A percentile compares a stretch with the other conserved stretches of the same genome.
Evolutionary conservation across 2,888 invertebrate genomes (phyloP).

Genomic region (Pegoplata infirma): DNA sequence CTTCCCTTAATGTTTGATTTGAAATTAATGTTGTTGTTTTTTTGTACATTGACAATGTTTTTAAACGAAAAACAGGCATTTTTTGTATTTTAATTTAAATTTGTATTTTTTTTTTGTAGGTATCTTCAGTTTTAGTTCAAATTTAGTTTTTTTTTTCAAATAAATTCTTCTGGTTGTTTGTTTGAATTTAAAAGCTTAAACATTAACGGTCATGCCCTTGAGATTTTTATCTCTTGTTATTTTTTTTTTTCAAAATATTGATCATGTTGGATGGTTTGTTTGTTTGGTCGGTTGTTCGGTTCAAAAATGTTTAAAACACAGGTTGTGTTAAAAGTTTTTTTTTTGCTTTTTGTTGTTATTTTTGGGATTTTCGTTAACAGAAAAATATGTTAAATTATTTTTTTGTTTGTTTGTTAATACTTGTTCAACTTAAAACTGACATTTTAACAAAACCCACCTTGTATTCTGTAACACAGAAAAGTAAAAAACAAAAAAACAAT

Average conservation of each 20-base stretch:
- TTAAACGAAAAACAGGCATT: slow-evolving; percentile 18
- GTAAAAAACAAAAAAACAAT: not conserved
- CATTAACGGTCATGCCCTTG: slow-evolving; percentile 57
- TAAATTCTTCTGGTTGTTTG: slow-evolving; percentile 15
- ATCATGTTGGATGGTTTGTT: slow-evolving; percentile 42
- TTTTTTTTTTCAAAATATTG: slow-evolving; percentile 22
- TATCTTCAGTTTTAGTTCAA: slow-evolving; percentile 1
- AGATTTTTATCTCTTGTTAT: slow-evolving; percentile 56
- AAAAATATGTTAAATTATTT: slow-evolving; percentile 37
- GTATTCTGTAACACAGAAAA: slow-evolving; percentile 41
- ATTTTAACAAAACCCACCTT: slow-evolving; percentile 54
- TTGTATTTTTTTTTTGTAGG: slow-evolving; percentile 11
- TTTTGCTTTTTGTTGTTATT: not conserved
- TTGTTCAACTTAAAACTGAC: slow-evolving; percentile 49
- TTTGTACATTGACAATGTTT: slow-evolving; percentile 16
- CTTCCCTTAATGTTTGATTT: slow-evolving; percentile 13
- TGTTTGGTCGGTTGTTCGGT: slow-evolving; percentile 7
- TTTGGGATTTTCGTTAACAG: slow-evolving; percentile 43
- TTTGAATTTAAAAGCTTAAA: slow-evolving; percentile 50
- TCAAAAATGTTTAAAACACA: not conserved
- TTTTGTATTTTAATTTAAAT: slow-evolving; percentile 15
- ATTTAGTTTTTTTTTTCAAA: slow-evolving; percentile 24
- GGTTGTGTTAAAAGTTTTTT: slow-evolving; percentile 10
- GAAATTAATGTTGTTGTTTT: not conserved
- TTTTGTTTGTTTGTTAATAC: slow-evolving; percentile 33